Evolutionary conservation across 2,888 invertebrate genomes (phyloP).

Genomic region (Branchellion lobata): DNA sequence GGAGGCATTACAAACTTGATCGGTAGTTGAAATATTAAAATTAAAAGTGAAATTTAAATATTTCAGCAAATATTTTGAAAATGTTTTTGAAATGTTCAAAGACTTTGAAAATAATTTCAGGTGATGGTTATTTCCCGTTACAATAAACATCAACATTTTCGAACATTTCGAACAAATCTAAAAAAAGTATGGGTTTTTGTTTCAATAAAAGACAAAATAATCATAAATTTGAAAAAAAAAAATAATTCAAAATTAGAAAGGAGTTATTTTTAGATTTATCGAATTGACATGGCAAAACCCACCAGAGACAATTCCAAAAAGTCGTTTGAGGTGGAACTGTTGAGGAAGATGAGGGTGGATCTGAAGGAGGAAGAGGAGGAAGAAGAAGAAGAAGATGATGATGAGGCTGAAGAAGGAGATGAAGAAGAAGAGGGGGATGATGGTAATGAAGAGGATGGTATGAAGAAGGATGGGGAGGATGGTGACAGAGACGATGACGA

Average conservation of each 20-base stretch:
- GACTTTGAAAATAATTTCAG: no score
- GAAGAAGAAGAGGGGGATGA: not conserved
- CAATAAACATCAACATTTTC: no score
- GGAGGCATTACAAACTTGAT: no score
- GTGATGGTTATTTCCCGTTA: no score
- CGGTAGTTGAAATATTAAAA: no score
- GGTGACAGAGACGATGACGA: not conserved
- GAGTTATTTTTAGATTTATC: no score
- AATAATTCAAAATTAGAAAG: not conserved
- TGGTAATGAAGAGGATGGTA: not conserved
- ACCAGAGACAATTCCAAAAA: constrained; percentile 94
- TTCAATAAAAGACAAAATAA: not conserved
- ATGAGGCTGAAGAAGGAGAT: not conserved
- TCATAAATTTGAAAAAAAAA: not conserved
- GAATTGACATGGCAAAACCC: no score
- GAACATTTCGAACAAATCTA: no score
- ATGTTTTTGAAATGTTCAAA: no score
- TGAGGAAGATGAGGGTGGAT: constrained; percentile 80
- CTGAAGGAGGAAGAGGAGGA: constrained; percentile 64
- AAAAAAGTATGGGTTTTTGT: not conserved
- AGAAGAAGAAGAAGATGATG: no score
- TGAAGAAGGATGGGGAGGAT: not conserved
- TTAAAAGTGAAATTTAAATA: no score
- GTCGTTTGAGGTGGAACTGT: constrained; percentile 85
- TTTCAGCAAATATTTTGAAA: no score